A percentile compares a stretch with the other conserved stretches of the same genome.
These are phyloP conservation scores for Centruroides sculpturatus DNA, from an alignment of 1,140 invertebrate genomes.

Conservation along the genomic window DNA sequence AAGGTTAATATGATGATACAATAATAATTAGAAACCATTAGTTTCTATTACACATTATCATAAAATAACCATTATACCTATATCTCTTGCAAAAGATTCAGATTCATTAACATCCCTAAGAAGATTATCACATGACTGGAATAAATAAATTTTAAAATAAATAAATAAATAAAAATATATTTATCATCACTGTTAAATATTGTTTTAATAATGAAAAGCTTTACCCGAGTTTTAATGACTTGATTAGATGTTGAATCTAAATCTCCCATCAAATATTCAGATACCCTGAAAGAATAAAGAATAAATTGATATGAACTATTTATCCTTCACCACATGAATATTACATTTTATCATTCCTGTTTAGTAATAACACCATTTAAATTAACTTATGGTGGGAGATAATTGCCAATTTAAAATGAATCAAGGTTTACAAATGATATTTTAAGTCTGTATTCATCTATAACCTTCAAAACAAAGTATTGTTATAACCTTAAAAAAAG, in stretches of 20 bases:
- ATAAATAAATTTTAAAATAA: conserved; percentile 6
- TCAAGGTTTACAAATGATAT: no score
- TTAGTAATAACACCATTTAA: no score
- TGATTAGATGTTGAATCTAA: conserved; percentile 25
- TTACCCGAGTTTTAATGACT: conserved; percentile 15
- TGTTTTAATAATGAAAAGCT: background rate
- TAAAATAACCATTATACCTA: conserved; percentile 6
- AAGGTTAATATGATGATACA: no score
- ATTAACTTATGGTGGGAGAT: no score
- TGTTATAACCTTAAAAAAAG: no score
- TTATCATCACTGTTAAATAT: background rate
- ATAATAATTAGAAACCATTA: background rate
- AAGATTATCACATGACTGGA: conserved; percentile 27
- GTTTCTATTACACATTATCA: background rate
- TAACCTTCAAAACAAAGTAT: no score
- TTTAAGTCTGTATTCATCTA: no score
- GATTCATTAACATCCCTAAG: conserved; percentile 19
- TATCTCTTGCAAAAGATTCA: conserved; percentile 11
- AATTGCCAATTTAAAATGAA: no score
- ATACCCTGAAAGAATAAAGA: conserved; percentile 31
- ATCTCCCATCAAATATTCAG: conserved; percentile 41
- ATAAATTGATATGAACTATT: background rate
- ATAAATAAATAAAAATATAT: background rate
- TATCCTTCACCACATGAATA: no score
- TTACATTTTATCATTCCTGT: no score